Evolutionary conservation across 92 coral and sea anemone species (phyloP).

Genomic region (Parazoanthus atlanticus): DNA sequence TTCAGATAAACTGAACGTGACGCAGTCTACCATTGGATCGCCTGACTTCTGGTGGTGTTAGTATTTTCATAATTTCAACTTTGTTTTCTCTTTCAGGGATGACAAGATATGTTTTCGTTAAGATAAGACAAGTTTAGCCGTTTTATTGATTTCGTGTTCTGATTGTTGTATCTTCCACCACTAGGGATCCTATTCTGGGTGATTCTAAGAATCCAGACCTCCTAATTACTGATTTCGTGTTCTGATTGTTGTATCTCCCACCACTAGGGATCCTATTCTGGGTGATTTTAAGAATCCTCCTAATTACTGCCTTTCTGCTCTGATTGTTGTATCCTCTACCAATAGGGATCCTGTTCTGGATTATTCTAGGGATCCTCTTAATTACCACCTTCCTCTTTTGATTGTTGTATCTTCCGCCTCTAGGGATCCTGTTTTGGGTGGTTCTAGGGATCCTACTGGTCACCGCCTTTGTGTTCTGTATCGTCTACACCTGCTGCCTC

Average conservation of each 20-base stretch:
- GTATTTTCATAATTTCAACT: not conserved
- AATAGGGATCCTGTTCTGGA: conserved; percentile 60
- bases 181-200: conserved; percentile 66
- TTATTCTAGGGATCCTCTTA: conserved; percentile 24
- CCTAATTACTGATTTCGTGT: too few relatives aligned
- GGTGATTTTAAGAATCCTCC: conserved; percentile 46
- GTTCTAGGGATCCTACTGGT: conserved; percentile 39
- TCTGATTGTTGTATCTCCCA: not conserved
- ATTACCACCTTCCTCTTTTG: not conserved
- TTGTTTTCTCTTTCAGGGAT: not conserved
- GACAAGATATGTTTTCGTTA: not conserved
- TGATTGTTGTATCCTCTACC: not conserved
- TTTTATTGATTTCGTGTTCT: too few relatives aligned
- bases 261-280: conserved; percentile 60
- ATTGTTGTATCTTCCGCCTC: not conserved
- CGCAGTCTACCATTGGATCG: conserved; percentile 4
- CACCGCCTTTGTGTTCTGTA: conserved; percentile 38
- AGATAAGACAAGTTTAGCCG: too few relatives aligned
- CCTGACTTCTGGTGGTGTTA: conserved; percentile 35
- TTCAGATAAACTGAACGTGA: conserved; percentile 1
- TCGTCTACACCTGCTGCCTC: conserved; percentile 56
- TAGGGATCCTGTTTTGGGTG: conserved; percentile 66
- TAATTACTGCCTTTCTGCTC: too few relatives aligned
- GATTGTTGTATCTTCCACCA: not conserved
- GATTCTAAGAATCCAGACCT: conserved; percentile 33